These are phyloP conservation scores for Coremacera marginata DNA, from an alignment of 2,888 invertebrate species.

Conservation along the genomic window DNA sequence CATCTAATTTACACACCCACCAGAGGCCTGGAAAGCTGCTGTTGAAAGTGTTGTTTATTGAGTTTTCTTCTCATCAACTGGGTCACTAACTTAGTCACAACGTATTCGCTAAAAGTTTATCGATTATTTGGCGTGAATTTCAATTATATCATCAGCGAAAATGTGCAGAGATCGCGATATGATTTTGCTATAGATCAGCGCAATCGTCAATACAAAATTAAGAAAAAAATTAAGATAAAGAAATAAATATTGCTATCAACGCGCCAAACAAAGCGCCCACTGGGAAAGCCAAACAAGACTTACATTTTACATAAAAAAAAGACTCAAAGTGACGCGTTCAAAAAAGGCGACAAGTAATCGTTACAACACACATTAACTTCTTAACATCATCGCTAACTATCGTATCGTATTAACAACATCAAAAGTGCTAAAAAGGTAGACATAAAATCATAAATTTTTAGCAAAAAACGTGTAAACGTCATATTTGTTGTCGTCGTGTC, in stretches of 20 bases:
- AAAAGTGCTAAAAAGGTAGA: too few relatives aligned
- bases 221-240: constrained; percentile 68
- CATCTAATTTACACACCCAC: not conserved
- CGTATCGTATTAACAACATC: not conserved
- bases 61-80: constrained; percentile 51
- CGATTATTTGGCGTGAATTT: constrained; percentile 66
- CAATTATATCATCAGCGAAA: constrained; percentile 68
- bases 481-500: not conserved
- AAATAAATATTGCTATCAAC: constrained; percentile 40
- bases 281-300: constrained; percentile 34
- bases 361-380: not conserved
- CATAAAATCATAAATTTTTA: not conserved
- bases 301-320: constrained; percentile 17
- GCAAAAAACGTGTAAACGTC: not conserved
- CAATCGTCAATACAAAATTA: constrained; percentile 68
- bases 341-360: constrained; percentile 31
- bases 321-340: constrained; percentile 1
- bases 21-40: not conserved
- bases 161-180: constrained; percentile 72
- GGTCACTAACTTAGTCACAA: constrained; percentile 67
- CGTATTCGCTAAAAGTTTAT: constrained; percentile 68
- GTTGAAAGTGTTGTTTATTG: constrained; percentile 22
- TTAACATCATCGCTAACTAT: not conserved
- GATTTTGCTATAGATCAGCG: constrained; percentile 70
- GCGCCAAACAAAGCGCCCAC: constrained; percentile 7